phyloP scores from a whole-genome alignment of 2,797 vertebrate genomes.

The Anisognathus igniventris region DNA sequence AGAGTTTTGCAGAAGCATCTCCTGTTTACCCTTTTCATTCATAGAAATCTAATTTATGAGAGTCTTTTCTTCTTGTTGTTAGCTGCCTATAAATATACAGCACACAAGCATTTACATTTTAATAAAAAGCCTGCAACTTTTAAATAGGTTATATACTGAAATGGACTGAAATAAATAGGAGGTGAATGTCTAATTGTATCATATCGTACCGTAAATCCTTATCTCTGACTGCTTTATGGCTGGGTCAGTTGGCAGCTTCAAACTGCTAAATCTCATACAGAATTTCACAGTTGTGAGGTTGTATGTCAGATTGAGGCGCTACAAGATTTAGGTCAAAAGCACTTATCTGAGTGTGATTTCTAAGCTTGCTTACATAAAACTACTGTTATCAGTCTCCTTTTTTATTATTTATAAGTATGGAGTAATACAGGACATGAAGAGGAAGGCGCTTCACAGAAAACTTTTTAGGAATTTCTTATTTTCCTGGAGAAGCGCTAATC shows the following conservation, averaged over 20 bases:
- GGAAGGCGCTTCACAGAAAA: slow-evolving; percentile 49
- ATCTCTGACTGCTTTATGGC: slow-evolving; percentile 75
- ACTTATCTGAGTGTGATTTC: slow-evolving; percentile 79
- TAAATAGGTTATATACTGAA: slow-evolving; percentile 72
- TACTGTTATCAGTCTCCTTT: slow-evolving; percentile 70
- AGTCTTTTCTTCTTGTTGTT: slow-evolving; percentile 58
- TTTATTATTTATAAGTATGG: slow-evolving; percentile 73
- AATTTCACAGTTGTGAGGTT: slow-evolving; percentile 79
- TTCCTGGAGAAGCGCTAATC: slow-evolving; percentile 34
- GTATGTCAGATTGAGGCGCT: slow-evolving; percentile 74
- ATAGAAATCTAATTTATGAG: slow-evolving; percentile 71
- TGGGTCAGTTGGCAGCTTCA: slow-evolving; percentile 79
- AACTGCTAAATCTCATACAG: slow-evolving; percentile 77
- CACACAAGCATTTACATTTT: slow-evolving; percentile 69
- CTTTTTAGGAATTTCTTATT: slow-evolving; percentile 61
- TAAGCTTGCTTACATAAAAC: slow-evolving; percentile 82
- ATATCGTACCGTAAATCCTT: slow-evolving; percentile 77
- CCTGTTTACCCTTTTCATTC: slow-evolving; percentile 75
- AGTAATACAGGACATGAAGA: slow-evolving; percentile 55
- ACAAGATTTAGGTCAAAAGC: slow-evolving; percentile 83
- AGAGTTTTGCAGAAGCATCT: slow-evolving; percentile 75
- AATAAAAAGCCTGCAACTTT: slow-evolving; percentile 68
- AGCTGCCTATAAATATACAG: slow-evolving; percentile 49
- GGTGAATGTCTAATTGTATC: slow-evolving; percentile 81
- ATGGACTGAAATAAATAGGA: slow-evolving; percentile 73